These are phyloP conservation scores for Galaxias olidus DNA, from an alignment of 2,797 vertebrate species.

Conservation along the genomic window DNA sequence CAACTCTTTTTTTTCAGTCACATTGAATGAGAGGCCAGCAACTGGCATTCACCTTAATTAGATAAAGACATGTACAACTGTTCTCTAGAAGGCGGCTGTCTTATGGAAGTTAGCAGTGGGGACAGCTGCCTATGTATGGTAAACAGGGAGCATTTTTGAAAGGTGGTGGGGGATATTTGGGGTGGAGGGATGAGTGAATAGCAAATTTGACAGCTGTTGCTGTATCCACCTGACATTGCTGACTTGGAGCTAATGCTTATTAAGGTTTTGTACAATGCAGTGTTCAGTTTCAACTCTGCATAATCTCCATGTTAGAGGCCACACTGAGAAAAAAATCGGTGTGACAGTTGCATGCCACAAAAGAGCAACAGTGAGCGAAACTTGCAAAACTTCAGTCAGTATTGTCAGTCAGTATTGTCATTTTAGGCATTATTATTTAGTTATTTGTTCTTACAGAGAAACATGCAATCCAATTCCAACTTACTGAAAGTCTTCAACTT, in stretches of 20 bases:
- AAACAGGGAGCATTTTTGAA: slow-evolving; percentile 74
- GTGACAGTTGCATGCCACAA: slow-evolving; percentile 65
- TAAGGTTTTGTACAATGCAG: slow-evolving; percentile 68
- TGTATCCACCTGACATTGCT: slow-evolving; percentile 71
- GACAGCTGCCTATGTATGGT: slow-evolving; percentile 80
- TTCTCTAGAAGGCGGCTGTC: slow-evolving; percentile 80
- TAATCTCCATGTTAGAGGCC: slow-evolving; percentile 60
- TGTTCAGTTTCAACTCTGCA: slow-evolving; percentile 58
- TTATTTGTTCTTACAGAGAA: no score
- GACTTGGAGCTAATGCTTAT: slow-evolving; percentile 72
- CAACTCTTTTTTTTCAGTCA: slow-evolving; percentile 73
- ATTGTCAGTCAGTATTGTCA: no score
- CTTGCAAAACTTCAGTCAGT: slow-evolving; percentile 30
- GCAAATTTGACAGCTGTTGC: slow-evolving; percentile 74
- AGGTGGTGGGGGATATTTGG: slow-evolving; percentile 66
- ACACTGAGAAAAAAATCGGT: slow-evolving; percentile 61
- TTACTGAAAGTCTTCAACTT: no score
- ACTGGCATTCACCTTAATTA: slow-evolving; percentile 83
- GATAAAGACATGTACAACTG: slow-evolving; percentile 81
- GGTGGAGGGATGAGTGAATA: slow-evolving; percentile 32
- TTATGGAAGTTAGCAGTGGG: slow-evolving; percentile 73
- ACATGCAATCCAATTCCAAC: no score
- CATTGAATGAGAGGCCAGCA: slow-evolving; percentile 69
- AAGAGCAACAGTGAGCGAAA: slow-evolving; percentile 57
- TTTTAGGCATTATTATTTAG: no score